Conservation (phyloP, 2,113 vertebrate species). For the Paradisaea rubra region DNA sequence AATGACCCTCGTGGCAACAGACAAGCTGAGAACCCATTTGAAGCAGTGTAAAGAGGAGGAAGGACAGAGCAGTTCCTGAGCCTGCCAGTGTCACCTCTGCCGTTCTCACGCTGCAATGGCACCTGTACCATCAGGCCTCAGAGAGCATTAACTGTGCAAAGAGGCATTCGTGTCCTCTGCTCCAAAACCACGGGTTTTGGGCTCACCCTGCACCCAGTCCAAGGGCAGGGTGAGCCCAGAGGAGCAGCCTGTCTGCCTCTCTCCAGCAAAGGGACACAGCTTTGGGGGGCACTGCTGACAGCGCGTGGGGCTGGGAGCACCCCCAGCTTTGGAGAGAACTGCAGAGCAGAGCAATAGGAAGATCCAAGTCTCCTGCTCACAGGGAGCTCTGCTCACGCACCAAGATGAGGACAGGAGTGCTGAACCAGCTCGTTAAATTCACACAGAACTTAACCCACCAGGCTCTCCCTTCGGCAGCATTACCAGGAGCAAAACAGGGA, state of each 20-base stretch:
- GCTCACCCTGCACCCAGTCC: neutral
- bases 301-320: rapidly evolving
- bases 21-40: neutral
- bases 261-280: neutral
- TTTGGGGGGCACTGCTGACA: neutral
- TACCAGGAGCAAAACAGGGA: neutral
- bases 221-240: neutral
- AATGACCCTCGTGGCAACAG: neutral
- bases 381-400: neutral
- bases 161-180: neutral
- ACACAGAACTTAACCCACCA: neutral
- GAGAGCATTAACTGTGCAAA: neutral
- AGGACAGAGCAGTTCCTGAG: neutral
- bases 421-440: neutral
- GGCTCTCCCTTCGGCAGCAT: neutral
- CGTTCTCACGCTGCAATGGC: neutral
- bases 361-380: neutral
- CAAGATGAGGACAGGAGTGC: neutral
- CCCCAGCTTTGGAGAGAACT: neutral
- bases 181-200: rapidly evolving
- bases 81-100: neutral
- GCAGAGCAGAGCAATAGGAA: neutral
- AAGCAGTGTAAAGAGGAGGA: neutral
- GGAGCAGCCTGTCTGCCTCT: neutral
- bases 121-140: neutral